Conservation (phyloP, 2,888 invertebrate species). For the Drosophila koepferae region DNA sequence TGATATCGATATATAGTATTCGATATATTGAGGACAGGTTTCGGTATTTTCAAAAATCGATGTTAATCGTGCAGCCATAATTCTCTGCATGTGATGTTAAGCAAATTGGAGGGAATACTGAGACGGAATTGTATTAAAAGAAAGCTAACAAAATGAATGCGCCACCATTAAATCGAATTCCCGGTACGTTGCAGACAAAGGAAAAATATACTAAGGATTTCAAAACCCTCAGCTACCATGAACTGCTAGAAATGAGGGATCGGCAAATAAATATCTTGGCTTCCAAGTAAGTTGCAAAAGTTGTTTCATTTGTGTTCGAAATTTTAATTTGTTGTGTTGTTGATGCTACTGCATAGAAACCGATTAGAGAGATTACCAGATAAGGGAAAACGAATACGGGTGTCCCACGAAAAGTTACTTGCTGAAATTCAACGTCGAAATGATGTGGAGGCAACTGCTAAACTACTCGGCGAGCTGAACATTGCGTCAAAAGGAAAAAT, state of each 20-base stretch:
- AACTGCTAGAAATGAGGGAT: constrained; percentile 82
- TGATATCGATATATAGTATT: background rate
- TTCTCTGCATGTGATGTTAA: constrained; percentile 10
- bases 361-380: constrained; percentile 80
- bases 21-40: background rate
- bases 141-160: constrained; percentile 25
- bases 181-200: constrained; percentile 70
- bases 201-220: constrained; percentile 77
- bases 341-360: constrained; percentile 56
- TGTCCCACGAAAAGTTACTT: constrained; percentile 77
- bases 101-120: constrained; percentile 1
- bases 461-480: constrained; percentile 82
- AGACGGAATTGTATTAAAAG: constrained; percentile 14
- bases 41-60: background rate
- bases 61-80: background rate
- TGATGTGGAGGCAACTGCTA: constrained; percentile 80
- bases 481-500: constrained; percentile 78
- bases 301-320: background rate
- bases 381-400: constrained; percentile 82
- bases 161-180: constrained; percentile 71
- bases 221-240: constrained; percentile 66
- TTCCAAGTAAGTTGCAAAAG: constrained; percentile 75
- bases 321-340: background rate
- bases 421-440: constrained; percentile 77
- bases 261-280: constrained; percentile 80